These are phyloP conservation scores for Lophochroa leadbeateri DNA, from an alignment of 2,113 vertebrate genomes.

Conservation along the genomic window DNA sequence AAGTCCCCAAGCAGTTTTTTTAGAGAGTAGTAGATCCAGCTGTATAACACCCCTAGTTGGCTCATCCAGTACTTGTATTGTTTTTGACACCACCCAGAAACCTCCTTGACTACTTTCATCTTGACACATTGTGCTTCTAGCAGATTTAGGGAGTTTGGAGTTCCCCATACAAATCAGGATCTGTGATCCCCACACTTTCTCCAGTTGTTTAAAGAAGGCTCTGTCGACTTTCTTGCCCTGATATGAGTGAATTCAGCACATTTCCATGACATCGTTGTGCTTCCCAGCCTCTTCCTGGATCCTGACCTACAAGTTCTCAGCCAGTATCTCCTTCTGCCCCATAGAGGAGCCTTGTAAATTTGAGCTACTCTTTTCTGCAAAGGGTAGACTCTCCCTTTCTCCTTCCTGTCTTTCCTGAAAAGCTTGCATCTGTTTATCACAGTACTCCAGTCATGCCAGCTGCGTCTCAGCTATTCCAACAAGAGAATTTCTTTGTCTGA, in stretches of 20 bases:
- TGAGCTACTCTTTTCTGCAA: neutral
- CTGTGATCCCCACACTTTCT: neutral
- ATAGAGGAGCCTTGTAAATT: neutral
- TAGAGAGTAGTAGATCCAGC: neutral
- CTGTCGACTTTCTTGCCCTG: neutral
- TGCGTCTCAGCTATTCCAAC: neutral
- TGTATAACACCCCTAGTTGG: neutral
- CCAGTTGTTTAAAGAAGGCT: neutral
- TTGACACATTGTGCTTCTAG: no score
- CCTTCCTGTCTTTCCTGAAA: neutral
- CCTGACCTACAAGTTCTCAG: neutral
- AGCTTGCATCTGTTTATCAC: neutral
- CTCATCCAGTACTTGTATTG: neutral
- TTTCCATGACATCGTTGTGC: neutral
- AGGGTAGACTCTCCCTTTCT: neutral
- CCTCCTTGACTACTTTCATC: neutral
- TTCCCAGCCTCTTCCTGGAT: neutral
- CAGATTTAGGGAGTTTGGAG: neutral
- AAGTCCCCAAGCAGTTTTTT: neutral
- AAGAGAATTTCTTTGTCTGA: neutral
- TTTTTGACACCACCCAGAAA: neutral
- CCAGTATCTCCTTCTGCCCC: neutral
- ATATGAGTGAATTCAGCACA: neutral
- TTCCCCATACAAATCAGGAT: neutral
- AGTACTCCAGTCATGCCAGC: neutral